phyloP scores from a whole-genome alignment of 2,113 vertebrate genomes.

The Australoheros scitulus region DNA sequence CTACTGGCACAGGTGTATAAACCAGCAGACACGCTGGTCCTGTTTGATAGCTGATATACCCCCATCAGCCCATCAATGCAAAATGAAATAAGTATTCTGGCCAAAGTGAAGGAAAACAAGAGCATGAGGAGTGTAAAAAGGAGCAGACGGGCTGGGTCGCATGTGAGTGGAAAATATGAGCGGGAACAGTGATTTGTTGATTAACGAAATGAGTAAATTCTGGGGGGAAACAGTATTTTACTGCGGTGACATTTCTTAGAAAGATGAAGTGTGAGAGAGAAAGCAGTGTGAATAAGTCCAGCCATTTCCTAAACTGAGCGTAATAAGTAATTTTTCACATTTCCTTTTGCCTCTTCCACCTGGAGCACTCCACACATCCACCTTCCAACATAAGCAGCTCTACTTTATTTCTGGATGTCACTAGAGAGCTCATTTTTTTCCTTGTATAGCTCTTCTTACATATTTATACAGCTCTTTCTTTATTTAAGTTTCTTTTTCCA shows the following conservation, averaged over 20 bases:
- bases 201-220: constrained; percentile 42
- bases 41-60: constrained; percentile 58
- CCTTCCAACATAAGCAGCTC: constrained; percentile 73
- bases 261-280: constrained; percentile 50
- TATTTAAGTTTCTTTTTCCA: constrained; percentile 8
- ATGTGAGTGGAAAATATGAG: constrained; percentile 39
- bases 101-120: constrained; percentile 54
- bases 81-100: constrained; percentile 58
- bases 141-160: constrained; percentile 30
- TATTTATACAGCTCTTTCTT: background rate
- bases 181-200: constrained; percentile 42
- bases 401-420: constrained; percentile 64
- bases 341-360: constrained; percentile 69
- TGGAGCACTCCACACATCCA: constrained; percentile 50
- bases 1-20: constrained; percentile 74
- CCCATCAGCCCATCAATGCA: constrained; percentile 45
- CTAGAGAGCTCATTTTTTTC: constrained; percentile 34
- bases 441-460: constrained; percentile 6
- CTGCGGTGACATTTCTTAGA: constrained; percentile 38
- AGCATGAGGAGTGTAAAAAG: constrained; percentile 40
- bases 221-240: constrained; percentile 49
- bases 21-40: constrained; percentile 56
- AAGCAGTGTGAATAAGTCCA: constrained; percentile 43
- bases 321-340: constrained; percentile 75
- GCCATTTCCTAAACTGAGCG: constrained; percentile 57